Conservation (phyloP, 2,888 invertebrate genomes). For the Gymnocheta viridis region DNA sequence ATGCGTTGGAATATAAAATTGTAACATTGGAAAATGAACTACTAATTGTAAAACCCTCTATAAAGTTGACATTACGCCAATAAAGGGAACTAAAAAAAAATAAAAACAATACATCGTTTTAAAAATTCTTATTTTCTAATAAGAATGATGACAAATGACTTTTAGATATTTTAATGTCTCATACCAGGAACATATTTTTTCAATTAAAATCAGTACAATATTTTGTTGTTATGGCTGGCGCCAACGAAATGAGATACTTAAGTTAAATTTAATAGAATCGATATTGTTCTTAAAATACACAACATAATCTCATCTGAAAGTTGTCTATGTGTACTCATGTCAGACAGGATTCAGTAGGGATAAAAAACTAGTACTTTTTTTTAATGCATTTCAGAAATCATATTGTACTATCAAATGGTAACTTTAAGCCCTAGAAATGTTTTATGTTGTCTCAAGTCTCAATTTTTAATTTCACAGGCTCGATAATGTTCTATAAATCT, state of each 20-base stretch:
- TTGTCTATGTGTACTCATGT: neutral
- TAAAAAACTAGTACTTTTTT: neutral
- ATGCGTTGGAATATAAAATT: constrained; percentile 37
- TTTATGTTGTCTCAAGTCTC: too few relatives aligned
- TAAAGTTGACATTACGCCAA: neutral
- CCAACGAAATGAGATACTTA: constrained; percentile 30
- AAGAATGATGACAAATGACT: constrained; percentile 56
- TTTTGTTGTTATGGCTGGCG: constrained; percentile 42
- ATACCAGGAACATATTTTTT: constrained; percentile 62
- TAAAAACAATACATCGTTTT: neutral
- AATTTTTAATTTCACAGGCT: neutral
- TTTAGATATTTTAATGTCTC: constrained; percentile 50
- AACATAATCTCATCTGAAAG: neutral
- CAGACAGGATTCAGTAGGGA: neutral
- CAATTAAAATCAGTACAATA: constrained; percentile 59
- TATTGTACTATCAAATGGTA: too few relatives aligned
- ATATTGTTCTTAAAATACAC: constrained; percentile 16
- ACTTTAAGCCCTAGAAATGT: too few relatives aligned
- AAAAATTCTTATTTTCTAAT: constrained; percentile 18
- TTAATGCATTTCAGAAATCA: too few relatives aligned
- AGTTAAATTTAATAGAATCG: constrained; percentile 7
- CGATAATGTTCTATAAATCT: neutral
- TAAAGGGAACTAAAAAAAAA: neutral
- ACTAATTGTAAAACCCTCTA: constrained; percentile 35
- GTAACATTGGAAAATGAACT: constrained; percentile 20